Percentiles rank a stretch among this genome's conserved stretches.
Evolutionary conservation across 2,888 invertebrate genomes (phyloP).

Genomic region (Meghimatium bilineatum): DNA sequence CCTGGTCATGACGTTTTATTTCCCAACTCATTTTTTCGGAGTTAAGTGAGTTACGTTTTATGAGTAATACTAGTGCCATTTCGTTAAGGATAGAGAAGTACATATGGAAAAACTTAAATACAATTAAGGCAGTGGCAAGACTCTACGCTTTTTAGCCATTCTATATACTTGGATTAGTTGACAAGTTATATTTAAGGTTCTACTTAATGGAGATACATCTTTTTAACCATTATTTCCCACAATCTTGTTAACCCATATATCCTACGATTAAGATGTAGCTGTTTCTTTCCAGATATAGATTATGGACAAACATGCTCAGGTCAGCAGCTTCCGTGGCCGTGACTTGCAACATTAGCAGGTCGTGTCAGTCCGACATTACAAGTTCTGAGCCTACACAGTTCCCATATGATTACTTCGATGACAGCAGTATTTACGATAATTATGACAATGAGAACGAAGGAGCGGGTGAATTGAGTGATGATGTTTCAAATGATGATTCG

Average conservation of each 20-base stretch:
- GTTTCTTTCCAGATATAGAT: background rate
- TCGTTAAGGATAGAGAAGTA: too few relatives aligned
- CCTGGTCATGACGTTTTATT: too few relatives aligned
- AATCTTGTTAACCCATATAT: background rate
- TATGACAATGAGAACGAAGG: slow-evolving; percentile 14
- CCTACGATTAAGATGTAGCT: background rate
- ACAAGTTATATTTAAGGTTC: too few relatives aligned
- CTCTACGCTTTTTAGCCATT: too few relatives aligned
- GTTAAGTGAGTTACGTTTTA: too few relatives aligned
- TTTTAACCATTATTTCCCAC: too few relatives aligned
- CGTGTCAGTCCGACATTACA: slow-evolving; percentile 2
- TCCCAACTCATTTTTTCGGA: too few relatives aligned
- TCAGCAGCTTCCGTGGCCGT: background rate
- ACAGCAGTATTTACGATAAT: background rate
- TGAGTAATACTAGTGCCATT: too few relatives aligned
- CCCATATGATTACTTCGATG: background rate
- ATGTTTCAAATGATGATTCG: background rate
- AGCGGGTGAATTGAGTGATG: background rate
- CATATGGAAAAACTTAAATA: too few relatives aligned
- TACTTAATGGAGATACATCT: too few relatives aligned
- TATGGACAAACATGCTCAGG: background rate
- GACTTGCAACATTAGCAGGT: slow-evolving; percentile 12
- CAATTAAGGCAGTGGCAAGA: too few relatives aligned
- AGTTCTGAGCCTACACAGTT: background rate
- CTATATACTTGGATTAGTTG: too few relatives aligned